Percentiles rank a stretch among this genome's conserved stretches.
These are phyloP conservation scores for Andricus grossulariae DNA, from an alignment of 1,140 invertebrate species.

Conservation along the genomic window DNA sequence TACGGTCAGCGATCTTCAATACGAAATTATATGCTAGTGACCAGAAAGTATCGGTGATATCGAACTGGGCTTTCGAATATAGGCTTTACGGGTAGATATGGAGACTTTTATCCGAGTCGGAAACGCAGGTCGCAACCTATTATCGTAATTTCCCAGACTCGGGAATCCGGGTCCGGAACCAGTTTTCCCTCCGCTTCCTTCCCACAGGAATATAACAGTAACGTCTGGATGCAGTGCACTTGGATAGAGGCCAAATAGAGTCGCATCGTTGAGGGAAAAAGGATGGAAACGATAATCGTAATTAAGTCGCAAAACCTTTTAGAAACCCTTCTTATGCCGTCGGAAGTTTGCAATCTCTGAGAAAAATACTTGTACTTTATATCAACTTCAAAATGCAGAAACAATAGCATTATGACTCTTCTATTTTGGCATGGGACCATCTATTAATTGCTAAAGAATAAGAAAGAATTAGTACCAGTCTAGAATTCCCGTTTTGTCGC, in stretches of 20 bases:
- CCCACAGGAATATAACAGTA: constrained; percentile 8
- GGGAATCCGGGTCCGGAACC: constrained; percentile 11
- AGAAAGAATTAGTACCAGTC: too few species aligned
- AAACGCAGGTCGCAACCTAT: constrained; percentile 28
- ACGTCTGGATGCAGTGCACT: constrained; percentile 16
- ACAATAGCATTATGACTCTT: background rate
- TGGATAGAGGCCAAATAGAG: constrained; percentile 19
- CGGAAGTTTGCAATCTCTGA: background rate
- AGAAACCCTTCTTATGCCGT: background rate
- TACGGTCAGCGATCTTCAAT: constrained; percentile 21
- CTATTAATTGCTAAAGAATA: too few species aligned
- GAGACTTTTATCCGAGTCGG: constrained; percentile 35
- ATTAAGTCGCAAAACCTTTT: constrained; percentile 20
- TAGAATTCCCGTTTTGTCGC: too few species aligned
- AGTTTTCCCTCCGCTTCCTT: constrained; percentile 29
- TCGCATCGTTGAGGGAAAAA: constrained; percentile 14
- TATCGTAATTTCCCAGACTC: constrained; percentile 40
- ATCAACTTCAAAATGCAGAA: background rate
- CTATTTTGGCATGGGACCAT: too few species aligned
- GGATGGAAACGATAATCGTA: constrained; percentile 23
- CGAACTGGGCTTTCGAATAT: constrained; percentile 4
- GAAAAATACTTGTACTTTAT: background rate
- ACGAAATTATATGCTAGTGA: background rate
- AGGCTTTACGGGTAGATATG: background rate
- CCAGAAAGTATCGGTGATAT: constrained; percentile 24